Base-by-base conservation (phyloP, 2,888 invertebrate species). In the Spodoptera littoralis region DNA sequence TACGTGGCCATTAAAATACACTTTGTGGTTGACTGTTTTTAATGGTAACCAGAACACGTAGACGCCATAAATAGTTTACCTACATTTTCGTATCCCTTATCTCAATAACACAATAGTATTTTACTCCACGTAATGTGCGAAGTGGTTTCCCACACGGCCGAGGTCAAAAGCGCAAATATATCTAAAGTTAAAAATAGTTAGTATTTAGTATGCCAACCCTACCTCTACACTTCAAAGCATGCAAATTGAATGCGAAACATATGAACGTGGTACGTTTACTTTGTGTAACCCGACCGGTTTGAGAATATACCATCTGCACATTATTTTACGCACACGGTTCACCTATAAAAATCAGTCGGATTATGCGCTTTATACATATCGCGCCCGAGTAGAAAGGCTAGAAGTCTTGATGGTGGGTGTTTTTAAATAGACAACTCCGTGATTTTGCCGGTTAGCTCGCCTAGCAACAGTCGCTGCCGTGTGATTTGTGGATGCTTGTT, bases 121-220 rank as follows among this genome's bases (percentile, higher is more conserved):
- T 52, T 44, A 56, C 45, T 52, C 50, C 43, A 42, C 41, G 54
- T 65, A 45, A 53, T 27, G 42, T 52, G 50, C 50, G 43, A 48
- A 65, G 61, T 72, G 49, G 59, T 77, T 77, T 70, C 72, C 70
- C 77, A 74, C 68, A 70, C 60, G 60, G 53, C 51, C 60, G 70
- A 79, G 68, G 76, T 67, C 74, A 72, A 65, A 62, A 73, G 60
- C 79, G 71, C 76, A 76, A 83, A 79, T 78, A 79, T 79, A 67
- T 73, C 62, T 67, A 71, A 82, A 79, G 80, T 82, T 82, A 82
- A 84, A 86, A 86, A 84, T 86, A 85, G 73, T 83, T 24, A 55
- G 75, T 81, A 81, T 81, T 90, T 89, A 84, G 85, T 88, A 90
- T 89, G 87, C 88, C 77, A 83, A 84, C 83, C 81, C 83, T 85